phyloP scores from a whole-genome alignment of 2,888 invertebrate genomes.

The Seira musarum region DNA sequence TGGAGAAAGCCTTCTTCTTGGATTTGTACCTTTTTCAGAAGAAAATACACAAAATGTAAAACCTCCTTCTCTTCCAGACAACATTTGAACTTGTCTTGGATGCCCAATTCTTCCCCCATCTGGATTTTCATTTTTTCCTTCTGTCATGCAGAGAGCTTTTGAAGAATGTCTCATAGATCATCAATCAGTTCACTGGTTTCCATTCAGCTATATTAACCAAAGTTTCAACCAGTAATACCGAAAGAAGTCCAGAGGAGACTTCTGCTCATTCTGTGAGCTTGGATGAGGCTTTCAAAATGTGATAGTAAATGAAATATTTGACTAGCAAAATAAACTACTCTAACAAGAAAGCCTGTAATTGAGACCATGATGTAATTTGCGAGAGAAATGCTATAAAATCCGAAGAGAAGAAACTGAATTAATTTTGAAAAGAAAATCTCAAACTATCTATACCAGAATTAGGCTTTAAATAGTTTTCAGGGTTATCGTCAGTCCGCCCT shows the following conservation, averaged over 20 bases:
- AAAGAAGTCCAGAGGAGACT: slow-evolving; percentile 65
- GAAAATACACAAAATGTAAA: not conserved
- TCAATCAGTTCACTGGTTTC: slow-evolving; percentile 22
- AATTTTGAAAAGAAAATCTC: no score
- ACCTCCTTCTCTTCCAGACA: not conserved
- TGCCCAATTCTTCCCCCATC: not conserved
- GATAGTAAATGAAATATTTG: not conserved
- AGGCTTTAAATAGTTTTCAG: no score
- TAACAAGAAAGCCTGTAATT: not conserved
- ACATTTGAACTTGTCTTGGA: no score
- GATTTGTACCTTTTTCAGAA: slow-evolving; percentile 90
- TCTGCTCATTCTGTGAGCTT: slow-evolving; percentile 23
- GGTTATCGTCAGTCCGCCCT: slow-evolving; percentile 67
- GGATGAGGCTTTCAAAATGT: slow-evolving; percentile 53
- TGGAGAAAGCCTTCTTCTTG: slow-evolving; percentile 99
- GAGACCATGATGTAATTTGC: not conserved
- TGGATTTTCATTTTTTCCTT: slow-evolving; percentile 12
- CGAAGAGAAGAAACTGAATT: slow-evolving; percentile 2
- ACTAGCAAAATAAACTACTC: not conserved
- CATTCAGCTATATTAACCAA: slow-evolving; percentile 12
- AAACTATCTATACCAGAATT: no score
- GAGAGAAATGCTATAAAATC: not conserved
- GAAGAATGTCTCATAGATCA: slow-evolving; percentile 57
- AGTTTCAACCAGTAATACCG: slow-evolving; percentile 33
- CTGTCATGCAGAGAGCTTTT: not conserved